These are phyloP conservation scores for Pachycephala philippinensis DNA, from an alignment of 2,113 vertebrate species.

Conservation along the genomic window DNA sequence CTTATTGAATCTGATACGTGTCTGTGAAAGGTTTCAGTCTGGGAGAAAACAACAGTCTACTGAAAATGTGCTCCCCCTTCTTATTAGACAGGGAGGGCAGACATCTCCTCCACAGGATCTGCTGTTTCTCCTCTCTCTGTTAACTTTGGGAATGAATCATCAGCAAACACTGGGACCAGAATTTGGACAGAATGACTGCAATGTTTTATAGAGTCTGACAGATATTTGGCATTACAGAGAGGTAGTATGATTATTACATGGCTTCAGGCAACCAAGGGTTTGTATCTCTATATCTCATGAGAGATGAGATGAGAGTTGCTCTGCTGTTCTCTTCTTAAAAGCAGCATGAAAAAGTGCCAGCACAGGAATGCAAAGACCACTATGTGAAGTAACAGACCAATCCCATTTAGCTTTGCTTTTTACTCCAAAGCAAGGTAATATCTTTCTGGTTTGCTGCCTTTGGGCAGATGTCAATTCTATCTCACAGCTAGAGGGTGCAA, in stretches of 20 bases:
- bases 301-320: not conserved
- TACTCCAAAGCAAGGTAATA: not conserved
- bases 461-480: not conserved
- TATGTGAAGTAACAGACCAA: not conserved
- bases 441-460: not conserved
- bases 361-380: not conserved
- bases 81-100: not conserved
- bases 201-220: not conserved
- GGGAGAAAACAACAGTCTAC: not conserved
- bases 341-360: not conserved
- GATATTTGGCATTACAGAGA: not conserved
- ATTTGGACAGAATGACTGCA: not conserved
- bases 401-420: not conserved
- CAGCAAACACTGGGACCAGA: not conserved
- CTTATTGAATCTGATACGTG: not conserved
- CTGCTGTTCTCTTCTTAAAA: not conserved
- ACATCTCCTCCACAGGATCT: not conserved
- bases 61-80: fast-evolving
- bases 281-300: not conserved
- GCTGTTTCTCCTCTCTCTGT: not conserved
- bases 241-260: not conserved
- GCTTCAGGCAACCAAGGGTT: not conserved
- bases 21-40: not conserved
- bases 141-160: not conserved
- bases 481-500: not conserved